Evolutionary conservation across 2,888 invertebrate genomes (phyloP).

Genomic region (Galeruca laticollis): DNA sequence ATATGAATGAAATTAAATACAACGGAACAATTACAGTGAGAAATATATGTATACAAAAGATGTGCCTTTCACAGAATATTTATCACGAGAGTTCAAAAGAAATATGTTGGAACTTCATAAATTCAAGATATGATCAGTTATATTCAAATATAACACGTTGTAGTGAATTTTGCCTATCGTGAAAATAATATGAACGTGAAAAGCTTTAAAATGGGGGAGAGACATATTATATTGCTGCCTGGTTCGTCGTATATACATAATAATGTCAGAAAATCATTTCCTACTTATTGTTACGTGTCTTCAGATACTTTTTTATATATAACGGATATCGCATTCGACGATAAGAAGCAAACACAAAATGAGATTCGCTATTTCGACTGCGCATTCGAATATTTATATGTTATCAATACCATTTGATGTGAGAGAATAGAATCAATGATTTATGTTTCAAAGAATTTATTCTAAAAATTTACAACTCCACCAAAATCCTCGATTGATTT

Average conservation of each 20-base stretch:
- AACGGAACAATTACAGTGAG: too few species aligned
- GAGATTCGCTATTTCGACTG: background rate
- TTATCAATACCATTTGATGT: background rate
- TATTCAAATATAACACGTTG: conserved; percentile 8
- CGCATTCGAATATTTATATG: background rate
- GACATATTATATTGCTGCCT: conserved; percentile 20
- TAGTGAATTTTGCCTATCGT: conserved; percentile 17
- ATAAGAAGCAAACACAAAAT: conserved; percentile 15
- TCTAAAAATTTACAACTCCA: too few species aligned
- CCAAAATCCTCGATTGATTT: too few species aligned
- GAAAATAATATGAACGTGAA: conserved; percentile 28
- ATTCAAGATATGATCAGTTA: background rate
- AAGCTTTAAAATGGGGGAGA: conserved; percentile 30
- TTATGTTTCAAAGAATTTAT: background rate
- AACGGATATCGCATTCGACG: conserved; percentile 20
- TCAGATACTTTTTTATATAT: conserved; percentile 24
- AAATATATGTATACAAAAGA: too few species aligned
- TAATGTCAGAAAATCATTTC: conserved; percentile 30
- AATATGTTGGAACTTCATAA: background rate
- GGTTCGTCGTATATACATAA: conserved; percentile 1
- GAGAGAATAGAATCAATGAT: background rate
- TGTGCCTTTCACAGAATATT: too few species aligned
- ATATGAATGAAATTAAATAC: too few species aligned
- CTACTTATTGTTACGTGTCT: conserved; percentile 24
- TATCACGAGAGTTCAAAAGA: too few species aligned